Conservation (phyloP, 2,113 vertebrate genomes). For the Ictidomys tridecemlineatus region DNA sequence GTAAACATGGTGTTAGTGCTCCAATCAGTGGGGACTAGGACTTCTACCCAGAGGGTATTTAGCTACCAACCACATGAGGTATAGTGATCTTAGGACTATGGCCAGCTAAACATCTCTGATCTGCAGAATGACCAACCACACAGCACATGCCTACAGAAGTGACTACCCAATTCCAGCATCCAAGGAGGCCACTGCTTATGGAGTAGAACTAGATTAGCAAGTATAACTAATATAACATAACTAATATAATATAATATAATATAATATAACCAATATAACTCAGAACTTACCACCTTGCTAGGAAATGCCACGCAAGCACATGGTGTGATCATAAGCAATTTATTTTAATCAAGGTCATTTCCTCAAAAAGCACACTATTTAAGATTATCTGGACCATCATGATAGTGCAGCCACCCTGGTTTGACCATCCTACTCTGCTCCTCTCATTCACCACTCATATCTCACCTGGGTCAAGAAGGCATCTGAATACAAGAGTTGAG, state of each 20-base stretch:
- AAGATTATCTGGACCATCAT: accelerated
- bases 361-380: no score
- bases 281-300: accelerated
- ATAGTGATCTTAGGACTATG: accelerated
- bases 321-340: accelerated
- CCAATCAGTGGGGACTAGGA: accelerated
- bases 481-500: accelerated
- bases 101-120: neutral
- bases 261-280: no score
- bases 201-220: neutral
- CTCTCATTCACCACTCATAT: accelerated
- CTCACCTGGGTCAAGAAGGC: accelerated
- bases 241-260: no score
- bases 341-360: neutral
- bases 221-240: no score
- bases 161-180: accelerated
- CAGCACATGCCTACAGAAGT: accelerated
- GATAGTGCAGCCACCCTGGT: no score
- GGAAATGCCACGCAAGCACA: accelerated
- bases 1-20: constrained; percentile 33
- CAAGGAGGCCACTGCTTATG: accelerated
- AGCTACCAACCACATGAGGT: accelerated
- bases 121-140: accelerated
- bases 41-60: neutral
- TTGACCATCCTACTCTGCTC: no score